These are phyloP conservation scores for Chydorus sphaericus DNA, from an alignment of 2,888 invertebrate species.

Conservation along the genomic window DNA sequence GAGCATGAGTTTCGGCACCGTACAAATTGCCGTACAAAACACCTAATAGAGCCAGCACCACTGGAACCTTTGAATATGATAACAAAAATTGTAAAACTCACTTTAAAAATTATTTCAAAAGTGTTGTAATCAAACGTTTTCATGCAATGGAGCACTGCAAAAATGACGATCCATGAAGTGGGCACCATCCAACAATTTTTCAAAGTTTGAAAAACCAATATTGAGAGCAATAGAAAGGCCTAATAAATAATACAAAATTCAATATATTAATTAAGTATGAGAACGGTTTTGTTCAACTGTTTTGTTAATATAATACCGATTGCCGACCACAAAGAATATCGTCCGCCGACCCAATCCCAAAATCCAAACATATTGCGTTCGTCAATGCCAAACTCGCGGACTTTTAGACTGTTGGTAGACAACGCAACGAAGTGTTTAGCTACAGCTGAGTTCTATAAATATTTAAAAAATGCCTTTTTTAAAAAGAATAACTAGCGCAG, in stretches of 20 bases:
- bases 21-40: conserved; percentile 92
- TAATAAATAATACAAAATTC: neutral
- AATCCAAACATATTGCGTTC: conserved; percentile 97
- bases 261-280: no score
- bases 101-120: neutral
- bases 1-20: conserved; percentile 86
- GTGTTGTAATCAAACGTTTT: conserved; percentile 63
- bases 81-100: neutral
- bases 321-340: conserved; percentile 96
- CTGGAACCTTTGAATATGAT: conserved; percentile 53
- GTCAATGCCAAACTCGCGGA: conserved; percentile 94
- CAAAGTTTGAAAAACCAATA: conserved; percentile 90
- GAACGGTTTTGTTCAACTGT: neutral
- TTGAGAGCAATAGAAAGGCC: conserved; percentile 81
- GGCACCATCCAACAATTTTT: conserved; percentile 77
- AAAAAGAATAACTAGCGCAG: neutral
- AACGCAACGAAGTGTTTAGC: conserved; percentile 97
- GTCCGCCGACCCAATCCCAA: conserved; percentile 99
- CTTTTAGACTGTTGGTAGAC: conserved; percentile 86
- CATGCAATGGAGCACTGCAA: conserved; percentile 62
- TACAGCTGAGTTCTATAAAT: conserved; percentile 41
- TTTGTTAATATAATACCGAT: conserved; percentile 41
- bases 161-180: conserved; percentile 91
- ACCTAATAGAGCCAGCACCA: conserved; percentile 80
- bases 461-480: neutral